Base-by-base conservation (phyloP, 2,113 vertebrate genomes). In the Sceloporus tristichus region DNA sequence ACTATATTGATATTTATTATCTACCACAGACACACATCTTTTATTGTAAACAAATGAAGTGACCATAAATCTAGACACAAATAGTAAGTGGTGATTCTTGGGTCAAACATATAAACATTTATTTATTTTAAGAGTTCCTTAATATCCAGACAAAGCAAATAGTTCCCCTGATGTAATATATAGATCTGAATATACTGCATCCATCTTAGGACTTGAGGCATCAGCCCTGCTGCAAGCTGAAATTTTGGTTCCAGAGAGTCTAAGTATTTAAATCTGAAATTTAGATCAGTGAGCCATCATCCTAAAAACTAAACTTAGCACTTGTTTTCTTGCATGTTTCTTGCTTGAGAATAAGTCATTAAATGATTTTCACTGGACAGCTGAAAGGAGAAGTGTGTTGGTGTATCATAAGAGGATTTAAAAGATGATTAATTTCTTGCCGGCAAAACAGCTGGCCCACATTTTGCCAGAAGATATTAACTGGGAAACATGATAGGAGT, bases 391-490 rank as follows among this genome's bases (percentile, higher is more conserved):
- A 90, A 94, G 66, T 86, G 91, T 80, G 9, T 62, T 94, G 54
- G 76, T 91, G 90, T 78, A 9, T 18, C 85, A 54, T 85, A 85
- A 71, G 93, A 73, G 85, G 40, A 92, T 90, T 94, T 93, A 92
- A 94, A 95, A 92, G 84, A 92, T 90, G 82, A 94, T 94, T 95
- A 91, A 94, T 93, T 95, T 94, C 94, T 76, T 93, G 87, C 93
- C 91, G 42, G 92, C 53, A 86, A 88, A 94, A 82, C 93, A 96
- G 84, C 94, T 96, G 91, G 83, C 86, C 90, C 91, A 75, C 13
- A n/a, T 90, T 96, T 92, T 91, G 86, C 85, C 66, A 79, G 53
- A 89, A 91, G 42, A 85, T 90, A 65, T 94, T 95, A 92, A 90
- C 91, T 95, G 93, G 91, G 88, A 96, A 96, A 92, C 90, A 92